Conservation (phyloP, 1,140 invertebrate species). For the Penaeus japonicus region DNA sequence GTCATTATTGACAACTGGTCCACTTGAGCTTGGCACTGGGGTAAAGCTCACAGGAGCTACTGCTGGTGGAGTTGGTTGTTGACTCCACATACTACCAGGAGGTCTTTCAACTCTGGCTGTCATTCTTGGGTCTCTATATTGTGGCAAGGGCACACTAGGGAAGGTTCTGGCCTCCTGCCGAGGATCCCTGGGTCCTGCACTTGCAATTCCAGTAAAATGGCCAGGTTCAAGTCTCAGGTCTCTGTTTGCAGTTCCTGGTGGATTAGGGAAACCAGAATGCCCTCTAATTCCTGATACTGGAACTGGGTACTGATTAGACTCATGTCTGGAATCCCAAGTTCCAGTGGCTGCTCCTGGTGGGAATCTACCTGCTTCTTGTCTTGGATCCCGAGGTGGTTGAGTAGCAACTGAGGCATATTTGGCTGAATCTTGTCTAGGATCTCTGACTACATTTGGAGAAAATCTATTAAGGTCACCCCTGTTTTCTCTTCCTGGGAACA, state of each 20-base stretch:
- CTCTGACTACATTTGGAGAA: conserved; percentile 2
- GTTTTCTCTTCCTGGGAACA: conserved; percentile 25
- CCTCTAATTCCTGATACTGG: too few relatives aligned
- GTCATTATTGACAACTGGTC: background rate
- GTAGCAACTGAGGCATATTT: too few relatives aligned
- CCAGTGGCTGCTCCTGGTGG: background rate
- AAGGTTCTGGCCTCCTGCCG: conserved; percentile 14
- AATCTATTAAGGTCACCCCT: conserved; percentile 24
- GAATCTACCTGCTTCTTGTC: background rate
- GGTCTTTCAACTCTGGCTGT: conserved; percentile 33
- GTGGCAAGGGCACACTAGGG: background rate
- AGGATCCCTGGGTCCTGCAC: conserved; percentile 1
- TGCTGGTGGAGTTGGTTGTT: conserved; percentile 4
- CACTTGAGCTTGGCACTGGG: background rate
- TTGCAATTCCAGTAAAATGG: background rate
- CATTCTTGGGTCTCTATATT: conserved; percentile 37
- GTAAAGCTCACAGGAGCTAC: background rate
- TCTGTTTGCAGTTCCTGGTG: too few relatives aligned
- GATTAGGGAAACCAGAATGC: too few relatives aligned
- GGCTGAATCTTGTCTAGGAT: conserved; percentile 24
- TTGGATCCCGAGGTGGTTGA: background rate
- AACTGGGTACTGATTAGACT: background rate
- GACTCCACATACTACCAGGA: conserved; percentile 13
- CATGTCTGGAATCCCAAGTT: conserved; percentile 25
- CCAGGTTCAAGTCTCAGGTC: too few relatives aligned